Conservation (phyloP, 2,113 vertebrate species). For the Caloenas nicobarica region DNA sequence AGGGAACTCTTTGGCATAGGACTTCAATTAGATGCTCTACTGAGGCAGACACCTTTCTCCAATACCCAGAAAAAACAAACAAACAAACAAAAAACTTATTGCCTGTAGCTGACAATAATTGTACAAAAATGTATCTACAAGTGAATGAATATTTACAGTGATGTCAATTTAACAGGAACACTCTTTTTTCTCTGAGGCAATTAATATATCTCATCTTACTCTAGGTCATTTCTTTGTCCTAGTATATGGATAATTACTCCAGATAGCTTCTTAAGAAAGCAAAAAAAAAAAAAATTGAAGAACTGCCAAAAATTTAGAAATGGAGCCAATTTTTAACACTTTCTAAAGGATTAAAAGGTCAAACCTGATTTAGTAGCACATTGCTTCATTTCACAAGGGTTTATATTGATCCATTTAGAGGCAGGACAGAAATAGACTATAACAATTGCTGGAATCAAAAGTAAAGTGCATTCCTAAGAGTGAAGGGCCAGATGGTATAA, state of each 20-base stretch:
- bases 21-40: not conserved
- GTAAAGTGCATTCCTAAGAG: not conserved
- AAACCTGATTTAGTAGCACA: conserved; percentile 3
- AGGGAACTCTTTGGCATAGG: not conserved
- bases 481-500: not conserved
- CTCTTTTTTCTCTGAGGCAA: not conserved
- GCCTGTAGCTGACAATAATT: not conserved
- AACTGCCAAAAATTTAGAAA: conserved; percentile 11
- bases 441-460: not conserved
- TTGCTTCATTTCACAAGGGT: not conserved
- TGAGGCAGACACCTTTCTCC: not conserved
- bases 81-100: not conserved
- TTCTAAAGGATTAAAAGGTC: conserved; percentile 17
- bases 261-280: not conserved
- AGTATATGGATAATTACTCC: not conserved
- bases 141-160: conserved; percentile 14
- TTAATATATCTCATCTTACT: conserved; percentile 29
- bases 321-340: not conserved
- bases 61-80: not conserved
- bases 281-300: not conserved
- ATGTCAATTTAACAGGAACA: not conserved
- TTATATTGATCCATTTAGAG: not conserved
- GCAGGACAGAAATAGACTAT: not conserved
- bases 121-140: not conserved
- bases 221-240: not conserved